Base-by-base conservation (phyloP, 1,140 invertebrate species). In the Drosophila ercepeae region DNA sequence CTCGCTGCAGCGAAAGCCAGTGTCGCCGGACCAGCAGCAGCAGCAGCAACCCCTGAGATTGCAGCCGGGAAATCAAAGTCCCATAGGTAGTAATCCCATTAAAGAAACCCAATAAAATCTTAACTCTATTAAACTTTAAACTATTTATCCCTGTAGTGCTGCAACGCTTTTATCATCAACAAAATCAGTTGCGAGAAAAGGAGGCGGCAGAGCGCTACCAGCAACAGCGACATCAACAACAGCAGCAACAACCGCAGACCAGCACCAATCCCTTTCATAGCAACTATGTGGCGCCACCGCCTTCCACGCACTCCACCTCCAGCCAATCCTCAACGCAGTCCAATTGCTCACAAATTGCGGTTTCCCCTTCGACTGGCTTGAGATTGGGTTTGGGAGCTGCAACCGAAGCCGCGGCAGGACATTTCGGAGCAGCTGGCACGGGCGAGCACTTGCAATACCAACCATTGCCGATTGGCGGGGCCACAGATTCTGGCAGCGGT, bases 101-200 rank as follows among this genome's bases (percentile, higher is more conserved):
- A n/a, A 21, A 21, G n/a, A n/a, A 7, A 27, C 0, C 1, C 1
- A 6, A 7, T 27, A 0, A 7, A 5, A 27, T 5, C 25, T 4
- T 21, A 7, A 5, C 5, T 5, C 25, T 4, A 2, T 27, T 27
- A 7, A 27, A 27, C 5, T 27, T 7, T 5, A 27, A 27, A 27
- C 5, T 32, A 4, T 11, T n/a, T 32, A 32, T 32, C 11, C 29
- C 29, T 4, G 3, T 11, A 90, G 91, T 92, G 34, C 64, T 92
- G 53, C 92, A 92, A 63, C 84, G 92, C 27, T 92, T 92, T 52
- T 92, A 92, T 64, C 92, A 92, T 75, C 92, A 92, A 46, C 92
- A 92, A 65, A 92, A 91, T 52, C 92, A 92, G 48, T 65, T 90
- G 27, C 89, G 90, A 5, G 90, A 91, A 48, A 89, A 90, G 58